A percentile compares a stretch with the other conserved stretches of the same genome.
These are phyloP conservation scores for Malurus splendens DNA, from an alignment of 2,797 vertebrate species.

Conservation along the genomic window DNA sequence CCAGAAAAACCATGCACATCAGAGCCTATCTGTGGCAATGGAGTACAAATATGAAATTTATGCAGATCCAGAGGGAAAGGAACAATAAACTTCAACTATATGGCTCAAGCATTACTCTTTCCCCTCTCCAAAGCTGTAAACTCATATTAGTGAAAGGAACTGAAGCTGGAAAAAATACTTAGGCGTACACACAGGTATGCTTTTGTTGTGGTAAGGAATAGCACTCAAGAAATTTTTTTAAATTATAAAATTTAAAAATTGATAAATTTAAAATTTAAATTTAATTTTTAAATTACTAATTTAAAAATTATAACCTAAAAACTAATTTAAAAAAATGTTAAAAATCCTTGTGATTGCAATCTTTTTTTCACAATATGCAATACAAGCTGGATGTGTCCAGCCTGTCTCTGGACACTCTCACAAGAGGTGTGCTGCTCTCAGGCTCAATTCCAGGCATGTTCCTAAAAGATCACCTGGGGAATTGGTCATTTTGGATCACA, in stretches of 20 bases:
- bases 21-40: neutral
- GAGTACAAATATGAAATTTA: neutral
- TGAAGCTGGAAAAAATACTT: neutral
- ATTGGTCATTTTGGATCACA: neutral
- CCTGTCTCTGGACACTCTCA: neutral
- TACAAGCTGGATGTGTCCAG: accelerated
- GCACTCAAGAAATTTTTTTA: neutral
- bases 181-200: neutral
- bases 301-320: neutral
- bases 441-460: accelerated
- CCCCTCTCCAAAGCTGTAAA: neutral
- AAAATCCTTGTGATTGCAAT: neutral
- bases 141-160: neutral
- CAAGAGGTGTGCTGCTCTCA: neutral
- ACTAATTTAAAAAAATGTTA: neutral
- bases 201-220: neutral
- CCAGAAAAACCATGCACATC: neutral
- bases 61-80: neutral
- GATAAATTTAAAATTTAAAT: too few relatives aligned
- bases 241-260: too few relatives aligned
- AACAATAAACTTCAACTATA: neutral
- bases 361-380: neutral
- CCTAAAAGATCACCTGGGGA: neutral
- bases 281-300: too few relatives aligned
- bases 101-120: neutral